These are phyloP conservation scores for Dermolepida albohirtum DNA, from an alignment of 2,888 invertebrate genomes.

Conservation along the genomic window DNA sequence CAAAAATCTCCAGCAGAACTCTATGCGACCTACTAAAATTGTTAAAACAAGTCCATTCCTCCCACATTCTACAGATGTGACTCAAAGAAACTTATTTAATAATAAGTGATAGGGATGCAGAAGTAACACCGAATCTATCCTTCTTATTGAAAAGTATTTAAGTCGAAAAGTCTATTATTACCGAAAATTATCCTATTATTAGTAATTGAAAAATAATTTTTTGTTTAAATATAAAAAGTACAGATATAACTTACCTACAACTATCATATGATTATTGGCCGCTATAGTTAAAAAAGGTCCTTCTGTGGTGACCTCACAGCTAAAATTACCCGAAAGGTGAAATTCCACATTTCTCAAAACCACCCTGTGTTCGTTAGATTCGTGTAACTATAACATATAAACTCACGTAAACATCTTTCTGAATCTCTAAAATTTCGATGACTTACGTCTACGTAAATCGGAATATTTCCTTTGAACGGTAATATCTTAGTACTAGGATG, in stretches of 20 bases:
- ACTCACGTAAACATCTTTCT: background rate
- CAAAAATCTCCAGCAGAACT: no score
- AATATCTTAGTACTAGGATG: constrained; percentile 79
- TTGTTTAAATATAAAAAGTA: no score
- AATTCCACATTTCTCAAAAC: constrained; percentile 77
- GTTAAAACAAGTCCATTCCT: no score
- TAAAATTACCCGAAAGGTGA: constrained; percentile 80
- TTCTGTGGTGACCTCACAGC: constrained; percentile 84
- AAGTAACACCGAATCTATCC: no score
- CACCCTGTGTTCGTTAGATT: constrained; percentile 82
- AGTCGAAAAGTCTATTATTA: no score
- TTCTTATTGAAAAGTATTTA: no score
- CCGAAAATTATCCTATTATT: no score
- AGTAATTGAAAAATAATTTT: no score
- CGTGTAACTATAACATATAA: constrained; percentile 70
- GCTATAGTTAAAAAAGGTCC: constrained; percentile 79
- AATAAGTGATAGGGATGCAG: no score
- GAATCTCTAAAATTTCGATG: constrained; percentile 32
- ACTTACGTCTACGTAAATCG: constrained; percentile 85
- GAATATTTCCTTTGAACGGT: constrained; percentile 70
- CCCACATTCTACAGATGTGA: no score
- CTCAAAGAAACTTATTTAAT: no score
- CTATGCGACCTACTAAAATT: no score
- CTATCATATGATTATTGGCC: constrained; percentile 76
- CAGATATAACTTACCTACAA: constrained; percentile 79